Evolutionary conservation across 53 echinoderm and acorn worm species (phyloP).

Genomic region (Echinarachnius parma): DNA sequence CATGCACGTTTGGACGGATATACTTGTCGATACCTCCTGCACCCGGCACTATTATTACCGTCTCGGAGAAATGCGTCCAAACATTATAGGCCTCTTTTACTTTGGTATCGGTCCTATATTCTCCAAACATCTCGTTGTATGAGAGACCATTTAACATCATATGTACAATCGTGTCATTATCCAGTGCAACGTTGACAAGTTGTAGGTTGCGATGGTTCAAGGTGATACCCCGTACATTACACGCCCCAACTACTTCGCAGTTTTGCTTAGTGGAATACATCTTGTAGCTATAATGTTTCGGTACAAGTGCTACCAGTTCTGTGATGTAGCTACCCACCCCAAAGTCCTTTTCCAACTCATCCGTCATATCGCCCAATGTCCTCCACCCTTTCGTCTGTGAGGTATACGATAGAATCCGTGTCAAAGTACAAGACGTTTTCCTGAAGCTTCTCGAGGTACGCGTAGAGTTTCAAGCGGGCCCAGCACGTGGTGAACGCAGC

Average conservation of each 20-base stretch:
- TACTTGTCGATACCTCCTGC: too few relatives aligned
- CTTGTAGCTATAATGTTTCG: slow-evolving; percentile 51
- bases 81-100: too few relatives aligned
- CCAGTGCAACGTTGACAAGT: slow-evolving; percentile 34
- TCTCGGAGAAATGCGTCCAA: too few relatives aligned
- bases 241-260: background rate
- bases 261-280: slow-evolving; percentile 12
- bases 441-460: slow-evolving; percentile 16
- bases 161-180: too few relatives aligned
- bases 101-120: too few relatives aligned
- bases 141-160: too few relatives aligned
- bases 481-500: slow-evolving; percentile 43
- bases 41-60: too few relatives aligned
- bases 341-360: slow-evolving; percentile 32
- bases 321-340: slow-evolving; percentile 45
- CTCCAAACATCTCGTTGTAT: too few relatives aligned
- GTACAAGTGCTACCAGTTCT: slow-evolving; percentile 11
- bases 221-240: slow-evolving; percentile 49
- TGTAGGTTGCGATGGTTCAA: background rate
- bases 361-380: slow-evolving; percentile 58
- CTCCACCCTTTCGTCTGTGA: background rate
- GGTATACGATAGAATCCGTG: slow-evolving; percentile 43
- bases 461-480: slow-evolving; percentile 41
- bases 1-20: too few relatives aligned
- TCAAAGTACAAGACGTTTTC: slow-evolving; percentile 42